A percentile compares a stretch with the other conserved stretches of the same genome.
These are phyloP conservation scores for Liolophura sinensis DNA, from an alignment of 1,140 invertebrate species.

Conservation along the genomic window DNA sequence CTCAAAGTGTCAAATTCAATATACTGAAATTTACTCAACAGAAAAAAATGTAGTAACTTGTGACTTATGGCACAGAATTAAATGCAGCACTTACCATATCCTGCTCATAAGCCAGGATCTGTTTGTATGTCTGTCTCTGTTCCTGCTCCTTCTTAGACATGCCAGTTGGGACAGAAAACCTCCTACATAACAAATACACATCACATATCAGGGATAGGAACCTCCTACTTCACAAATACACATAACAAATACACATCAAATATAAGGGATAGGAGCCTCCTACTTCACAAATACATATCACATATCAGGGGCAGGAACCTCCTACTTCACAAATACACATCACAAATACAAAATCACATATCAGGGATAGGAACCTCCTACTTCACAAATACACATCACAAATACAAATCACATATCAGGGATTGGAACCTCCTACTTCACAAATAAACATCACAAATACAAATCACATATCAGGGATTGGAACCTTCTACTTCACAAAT, in stretches of 20 bases:
- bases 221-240: no score
- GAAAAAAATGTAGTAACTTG: no score
- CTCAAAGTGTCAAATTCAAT: no score
- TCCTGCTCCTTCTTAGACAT: slow-evolving; percentile 44
- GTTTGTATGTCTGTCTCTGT: slow-evolving; percentile 47
- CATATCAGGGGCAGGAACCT: neutral
- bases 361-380: slow-evolving; percentile 39
- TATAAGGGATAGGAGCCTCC: slow-evolving; percentile 35
- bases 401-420: slow-evolving; percentile 7
- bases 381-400: slow-evolving; percentile 5
- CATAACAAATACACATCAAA: slow-evolving; percentile 19
- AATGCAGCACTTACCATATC: slow-evolving; percentile 38
- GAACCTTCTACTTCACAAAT: slow-evolving; percentile 31
- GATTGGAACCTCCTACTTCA: no score
- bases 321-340: no score
- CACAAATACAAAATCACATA: slow-evolving; percentile 26
- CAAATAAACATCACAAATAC: no score
- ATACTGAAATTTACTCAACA: no score
- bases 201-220: neutral
- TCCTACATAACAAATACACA: slow-evolving; percentile 26
- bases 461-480: slow-evolving; percentile 34
- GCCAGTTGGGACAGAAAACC: slow-evolving; percentile 35
- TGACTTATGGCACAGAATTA: no score
- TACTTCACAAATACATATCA: slow-evolving; percentile 21
- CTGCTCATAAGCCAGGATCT: slow-evolving; percentile 49